These are phyloP conservation scores for Pyrocephalus nanus DNA, from an alignment of 2,797 vertebrate species.

Conservation along the genomic window DNA sequence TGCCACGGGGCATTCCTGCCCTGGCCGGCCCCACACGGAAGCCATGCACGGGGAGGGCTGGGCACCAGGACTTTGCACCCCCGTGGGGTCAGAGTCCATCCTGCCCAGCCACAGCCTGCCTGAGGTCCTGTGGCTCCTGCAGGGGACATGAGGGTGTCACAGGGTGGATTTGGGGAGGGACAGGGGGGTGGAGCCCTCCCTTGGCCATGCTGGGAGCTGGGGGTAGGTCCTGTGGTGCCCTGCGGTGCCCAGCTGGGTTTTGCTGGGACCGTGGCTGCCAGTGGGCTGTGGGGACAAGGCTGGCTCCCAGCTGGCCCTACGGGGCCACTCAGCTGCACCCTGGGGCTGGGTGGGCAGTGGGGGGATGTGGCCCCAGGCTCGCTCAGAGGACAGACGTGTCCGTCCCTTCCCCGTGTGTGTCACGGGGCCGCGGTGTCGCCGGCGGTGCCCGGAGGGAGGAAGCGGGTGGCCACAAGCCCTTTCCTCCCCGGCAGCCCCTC, in stretches of 20 bases:
- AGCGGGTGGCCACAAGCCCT: background rate
- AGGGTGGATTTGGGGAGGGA: background rate
- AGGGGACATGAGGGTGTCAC: accelerated
- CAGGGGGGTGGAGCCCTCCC: background rate
- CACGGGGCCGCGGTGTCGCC: background rate
- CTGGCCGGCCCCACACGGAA: accelerated
- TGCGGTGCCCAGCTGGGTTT: accelerated
- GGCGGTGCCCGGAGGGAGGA: background rate
- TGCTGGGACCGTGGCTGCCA: accelerated
- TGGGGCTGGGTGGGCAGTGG: background rate
- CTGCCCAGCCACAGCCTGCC: background rate
- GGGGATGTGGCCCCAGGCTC: accelerated
- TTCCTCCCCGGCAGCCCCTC: constrained; percentile 22
- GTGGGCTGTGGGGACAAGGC: accelerated
- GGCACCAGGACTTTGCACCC: constrained; percentile 5
- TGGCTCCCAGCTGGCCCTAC: accelerated
- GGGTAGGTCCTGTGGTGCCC: background rate
- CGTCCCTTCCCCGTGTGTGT: background rate
- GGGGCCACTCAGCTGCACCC: background rate
- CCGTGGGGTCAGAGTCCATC: background rate
- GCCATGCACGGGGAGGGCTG: background rate
- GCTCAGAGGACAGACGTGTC: background rate
- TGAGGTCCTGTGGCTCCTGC: background rate
- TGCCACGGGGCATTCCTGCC: accelerated
- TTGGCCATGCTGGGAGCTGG: background rate